Evolutionary conservation across 2,113 vertebrate genomes (phyloP), one percentile per base, ranked within the genome.

Genomic region (Erythrocercus mccallii): DNA sequence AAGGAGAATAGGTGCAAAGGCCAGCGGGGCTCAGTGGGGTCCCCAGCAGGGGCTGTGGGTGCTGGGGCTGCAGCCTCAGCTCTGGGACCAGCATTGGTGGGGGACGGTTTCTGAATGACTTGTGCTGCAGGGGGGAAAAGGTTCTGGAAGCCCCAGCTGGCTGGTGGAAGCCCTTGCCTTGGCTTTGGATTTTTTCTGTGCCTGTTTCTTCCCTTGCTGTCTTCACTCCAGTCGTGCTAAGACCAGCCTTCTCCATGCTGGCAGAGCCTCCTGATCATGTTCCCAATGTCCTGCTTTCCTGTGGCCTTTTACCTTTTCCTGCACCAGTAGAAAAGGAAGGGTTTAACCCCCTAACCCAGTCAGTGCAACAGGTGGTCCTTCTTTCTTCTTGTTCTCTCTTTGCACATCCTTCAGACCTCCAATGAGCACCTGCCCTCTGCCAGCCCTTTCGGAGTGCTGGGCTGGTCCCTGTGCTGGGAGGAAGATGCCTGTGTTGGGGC

Each of bases 381-480:
- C 74, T 66, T 68, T 58, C 38, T 62, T 71, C 37, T 47, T 31
- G 3, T 48, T 65, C 42, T 51, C 31, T 57, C 60, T 40, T 68
- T 38, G 35, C 40, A 5, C 15, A 30, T 27, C 24, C 60, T 56
- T 60, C 40, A 61, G 45, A 9, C 17, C 17, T 66, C 28, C 65
- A 47, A 2, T 3, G 37, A 47, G 31, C 22, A 7, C 45, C 24
- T 72, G 10, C 35, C 28, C 5, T 24, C 44, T 81, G 40, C 42
- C 42, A 57, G 38, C 44, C 0, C 0, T 65, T 38, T 12, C 1
- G 3, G 45, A 35, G 54, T 2, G 1, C 48, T 6, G 38, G 48
- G 31, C 48, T 71, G 77, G 8, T 50, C 62, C 5, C 5, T 44
- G 0, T 0, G 2, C 65, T 35, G 71, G 50, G 33, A 60, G 61